Percentiles rank a stretch among this genome's conserved stretches.
Conservation (phyloP, 2,888 invertebrate genomes). For the Hyppa rectilinea region DNA sequence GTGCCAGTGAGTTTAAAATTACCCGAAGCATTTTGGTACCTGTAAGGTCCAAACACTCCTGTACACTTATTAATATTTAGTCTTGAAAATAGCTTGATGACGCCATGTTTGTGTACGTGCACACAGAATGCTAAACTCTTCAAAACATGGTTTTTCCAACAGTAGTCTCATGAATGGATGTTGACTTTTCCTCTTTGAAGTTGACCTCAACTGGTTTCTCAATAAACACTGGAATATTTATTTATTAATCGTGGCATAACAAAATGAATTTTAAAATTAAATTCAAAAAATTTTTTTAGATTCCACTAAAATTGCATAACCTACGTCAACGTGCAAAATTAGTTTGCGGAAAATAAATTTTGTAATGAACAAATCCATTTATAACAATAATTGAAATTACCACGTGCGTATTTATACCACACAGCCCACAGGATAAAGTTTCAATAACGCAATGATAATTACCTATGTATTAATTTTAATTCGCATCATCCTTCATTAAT, state of each 20-base stretch:
- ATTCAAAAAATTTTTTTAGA: too few relatives aligned
- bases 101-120: conserved; percentile 1
- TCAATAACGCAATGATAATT: conserved; percentile 30
- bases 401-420: not conserved
- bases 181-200: conserved; percentile 41
- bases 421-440: conserved; percentile 25
- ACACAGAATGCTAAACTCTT: conserved; percentile 1
- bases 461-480: conserved; percentile 18
- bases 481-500: conserved; percentile 34
- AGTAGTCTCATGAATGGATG: conserved; percentile 24
- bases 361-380: not conserved
- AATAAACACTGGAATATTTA: conserved; percentile 21
- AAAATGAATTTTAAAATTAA: not conserved
- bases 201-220: conserved; percentile 15
- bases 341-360: not conserved
- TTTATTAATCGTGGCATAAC: not conserved
- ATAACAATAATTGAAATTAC: not conserved
- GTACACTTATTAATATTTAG: too few relatives aligned
- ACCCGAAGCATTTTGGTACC: too few relatives aligned
- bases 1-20: conserved; percentile 5
- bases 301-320: not conserved
- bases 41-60: too few relatives aligned
- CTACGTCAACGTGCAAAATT: not conserved
- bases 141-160: conserved; percentile 39
- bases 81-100: conserved; percentile 25